Percentiles rank a stretch among this genome's conserved stretches.
Evolutionary conservation across 2,113 vertebrate species (phyloP).

Genomic region (Oplegnathus fasciatus): DNA sequence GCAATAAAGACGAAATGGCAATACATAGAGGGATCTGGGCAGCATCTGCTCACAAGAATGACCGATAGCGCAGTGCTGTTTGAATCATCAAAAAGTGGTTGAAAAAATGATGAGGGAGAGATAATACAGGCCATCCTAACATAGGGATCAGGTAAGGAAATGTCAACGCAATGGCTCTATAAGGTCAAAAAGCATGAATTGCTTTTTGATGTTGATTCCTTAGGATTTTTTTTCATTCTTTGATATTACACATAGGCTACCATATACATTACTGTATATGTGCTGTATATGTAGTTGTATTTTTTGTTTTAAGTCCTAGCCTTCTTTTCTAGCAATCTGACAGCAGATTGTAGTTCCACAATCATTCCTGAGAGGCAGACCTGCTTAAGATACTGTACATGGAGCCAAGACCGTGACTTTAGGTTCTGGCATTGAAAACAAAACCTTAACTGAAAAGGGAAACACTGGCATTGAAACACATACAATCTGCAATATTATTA

Average conservation of each 20-base stretch:
- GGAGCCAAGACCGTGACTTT: too few relatives aligned
- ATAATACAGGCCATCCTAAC: constrained; percentile 54
- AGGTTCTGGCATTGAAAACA: too few relatives aligned
- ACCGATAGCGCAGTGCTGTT: constrained; percentile 75
- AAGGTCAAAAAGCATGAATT: constrained; percentile 52
- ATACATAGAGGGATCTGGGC: constrained; percentile 78
- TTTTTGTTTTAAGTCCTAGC: not conserved
- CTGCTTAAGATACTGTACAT: too few relatives aligned
- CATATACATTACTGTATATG: not conserved
- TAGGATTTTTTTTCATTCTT: constrained; percentile 19
- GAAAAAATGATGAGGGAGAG: constrained; percentile 61
- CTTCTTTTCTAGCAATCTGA: not conserved
- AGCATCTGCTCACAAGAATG: constrained; percentile 76
- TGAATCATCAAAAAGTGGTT: constrained; percentile 76
- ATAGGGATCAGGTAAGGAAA: constrained; percentile 51
- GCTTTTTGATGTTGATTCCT: constrained; percentile 43
- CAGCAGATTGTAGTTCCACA: not conserved
- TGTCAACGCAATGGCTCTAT: constrained; percentile 52
- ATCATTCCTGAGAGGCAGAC: too few relatives aligned
- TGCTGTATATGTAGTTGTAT: too few relatives aligned
- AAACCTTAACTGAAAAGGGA: too few relatives aligned
- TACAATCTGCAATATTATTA: too few relatives aligned
- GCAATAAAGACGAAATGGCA: constrained; percentile 79
- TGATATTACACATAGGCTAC: not conserved
- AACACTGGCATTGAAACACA: too few relatives aligned